Base-by-base conservation (phyloP, 2,797 vertebrate genomes). In the Naso thynnoides region DNA sequence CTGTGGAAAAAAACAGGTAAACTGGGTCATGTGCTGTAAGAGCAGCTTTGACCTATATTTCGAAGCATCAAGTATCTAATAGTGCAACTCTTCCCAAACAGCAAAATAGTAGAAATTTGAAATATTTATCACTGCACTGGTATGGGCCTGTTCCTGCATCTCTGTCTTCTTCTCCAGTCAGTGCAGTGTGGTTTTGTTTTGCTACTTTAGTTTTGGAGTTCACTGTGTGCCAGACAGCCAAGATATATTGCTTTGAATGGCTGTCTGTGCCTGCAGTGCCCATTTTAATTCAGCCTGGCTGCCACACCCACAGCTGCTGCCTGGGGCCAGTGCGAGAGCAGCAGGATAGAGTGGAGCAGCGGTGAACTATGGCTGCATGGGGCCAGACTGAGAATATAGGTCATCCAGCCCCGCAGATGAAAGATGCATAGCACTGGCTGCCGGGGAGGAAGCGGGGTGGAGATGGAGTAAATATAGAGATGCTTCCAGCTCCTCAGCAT, bases 331-430 rank as follows among this genome's bases (percentile, higher is more conserved):
- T 13, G 24, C 6, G 13, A 54, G 55, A 70, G 74, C 57, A 61
- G 81, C 75, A 24, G 78, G 66, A 74, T 65, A 14, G 76, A 85
- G 79, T 3, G 36, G 70, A 70, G 78, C 74, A 58, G 75, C 10
- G 16, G 70, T 79, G 78, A 85, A 85, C 85, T 84, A 71, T 70
- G 78, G 71, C 55, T 84, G 78, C 75, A 73, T 39, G 38, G 72
- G 81, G 77, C 87, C 83, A 81, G 83, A 84, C 79, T 74, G 44
- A 72, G 84, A 91, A 93, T 93, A 90, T 94, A 92, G 92, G 92
- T 93, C 92, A 93, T 74, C 65, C 68, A 73, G 76, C 73, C 65
- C 63, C 23, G 56, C 67, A 56, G 82, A 91, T 93, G 76, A 92
- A 91, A 93, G 87, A 91, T 88, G 81, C 91, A 90, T 85, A 72